Base-by-base conservation (phyloP, 23 tunicate genomes). In the Corella eumyota region DNA sequence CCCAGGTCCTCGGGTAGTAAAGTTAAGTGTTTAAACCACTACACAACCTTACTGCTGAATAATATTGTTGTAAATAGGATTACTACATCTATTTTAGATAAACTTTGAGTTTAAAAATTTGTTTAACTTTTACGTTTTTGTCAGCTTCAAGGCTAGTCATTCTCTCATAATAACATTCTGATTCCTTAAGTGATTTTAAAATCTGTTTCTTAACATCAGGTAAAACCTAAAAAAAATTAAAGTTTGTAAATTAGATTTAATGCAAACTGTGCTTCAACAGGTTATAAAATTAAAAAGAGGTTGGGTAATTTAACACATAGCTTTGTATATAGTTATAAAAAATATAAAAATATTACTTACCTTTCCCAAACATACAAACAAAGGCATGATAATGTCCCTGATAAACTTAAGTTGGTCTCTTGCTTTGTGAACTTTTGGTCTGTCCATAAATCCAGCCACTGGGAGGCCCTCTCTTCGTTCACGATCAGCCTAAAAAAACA, bases 351-450 rank as follows among this genome's bases (percentile, higher is more conserved):
- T 19, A 51, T 19, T 19, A 19, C 57, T 40, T 35, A 62, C 68
- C 68, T 38, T 62, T 62, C 53, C 52, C 0, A 70, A 54, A 0
- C 76, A 25, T 9, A 21, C 30, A 25, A 70, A 70, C 17, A 70
- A 45, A n/a, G 76, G 76, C 56, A 70, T 5, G 26, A 70, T 59
- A 19, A 59, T 70, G 25, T 24, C 64, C 0, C 66, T 49, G 4
- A 70, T 70, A 40, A 70, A 70, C 4, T 59, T 45, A 52, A 70
- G 49, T 33, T 70, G 76, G 25, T 70, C 76, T 25, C 25, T 32
- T 7, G 76, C 61, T 57, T 70, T 70, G 20, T 60, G 49, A 27
- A 70, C 76, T 46, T 59, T 36, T 3, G 61, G 26, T 25, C 50
- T 37, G 47, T 70, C 45, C 76, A 70, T 70, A 57, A 44, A 70